Evolutionary conservation across 2,888 invertebrate genomes (phyloP), one percentile per base, ranked within the genome.

Genomic region (Oscheius myriophilus): DNA sequence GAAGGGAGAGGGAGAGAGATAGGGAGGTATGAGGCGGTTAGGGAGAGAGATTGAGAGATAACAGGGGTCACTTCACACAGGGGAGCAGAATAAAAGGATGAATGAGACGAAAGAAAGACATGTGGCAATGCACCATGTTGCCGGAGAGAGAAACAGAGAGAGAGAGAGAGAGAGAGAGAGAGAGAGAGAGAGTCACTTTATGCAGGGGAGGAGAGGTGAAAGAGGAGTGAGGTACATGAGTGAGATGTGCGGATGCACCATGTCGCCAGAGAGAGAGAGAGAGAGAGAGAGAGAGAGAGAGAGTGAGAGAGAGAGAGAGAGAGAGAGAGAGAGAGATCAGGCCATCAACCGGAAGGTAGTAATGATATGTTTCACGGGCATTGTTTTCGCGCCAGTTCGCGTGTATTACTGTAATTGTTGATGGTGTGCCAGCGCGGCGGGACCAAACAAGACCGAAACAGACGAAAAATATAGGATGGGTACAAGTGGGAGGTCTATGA

Each of bases 161-260:
- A 41, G 21, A 41, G 39, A 58, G n/a, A 58, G 33, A 58, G 55
- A 52, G 53, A 53, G 52, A 54, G 53, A 55, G 54, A 62, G 33
- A 33, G 33, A 21, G 45, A 11, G 41, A 61, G 21, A 21, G 49
- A 25, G 26, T 9, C 25, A 25, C 39, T 43, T 43, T 43, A 43
- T 43, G 14, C 12, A 43, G 16, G 52, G 21, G 16, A 18, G 52
- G 52, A 52, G 14, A 52, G 16, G n/a, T 16, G 23, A 11, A 52
- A 21, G 21, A 12, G 52, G 21, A n/a, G 14, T 12, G 52, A n/a
- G 11, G 14, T 11, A 11, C 18, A 52, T 12, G 52, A 16, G 16
- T 18, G 14, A 12, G 21, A 46, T 55, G 39, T 33, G 39, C 11
- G 21, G 4, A 16, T 55, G 55, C 41, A 41, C 41, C 41, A 41